A percentile compares a stretch with the other conserved stretches of the same genome.
Evolutionary conservation across 2,113 vertebrate species (phyloP).

Genomic region (Anoplopoma fimbria): DNA sequence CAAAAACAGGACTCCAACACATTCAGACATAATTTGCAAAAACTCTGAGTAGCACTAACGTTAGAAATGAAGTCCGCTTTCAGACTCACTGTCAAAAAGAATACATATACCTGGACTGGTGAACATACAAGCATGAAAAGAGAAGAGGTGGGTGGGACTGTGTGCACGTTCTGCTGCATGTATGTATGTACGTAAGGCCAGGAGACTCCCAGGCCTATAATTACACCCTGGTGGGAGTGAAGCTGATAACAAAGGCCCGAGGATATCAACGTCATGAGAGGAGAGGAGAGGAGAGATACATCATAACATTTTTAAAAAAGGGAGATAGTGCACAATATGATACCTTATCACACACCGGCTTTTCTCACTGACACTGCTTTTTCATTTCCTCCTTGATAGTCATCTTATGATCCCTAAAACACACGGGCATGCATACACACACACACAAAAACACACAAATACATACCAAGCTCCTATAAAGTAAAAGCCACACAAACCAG

Average conservation of each 20-base stretch:
- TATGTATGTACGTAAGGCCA: conserved; percentile 37
- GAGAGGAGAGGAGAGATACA: conserved; percentile 8
- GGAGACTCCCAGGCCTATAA: conserved; percentile 75
- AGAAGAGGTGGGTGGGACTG: conserved; percentile 40
- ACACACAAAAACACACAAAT: conserved; percentile 8
- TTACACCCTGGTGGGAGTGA: conserved; percentile 79
- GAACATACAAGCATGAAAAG: conserved; percentile 44
- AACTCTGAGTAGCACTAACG: conserved; percentile 6
- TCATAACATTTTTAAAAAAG: conserved; percentile 32
- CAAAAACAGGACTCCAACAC: neutral
- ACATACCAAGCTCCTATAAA: conserved; percentile 17
- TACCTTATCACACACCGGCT: conserved; percentile 53
- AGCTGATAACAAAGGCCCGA: conserved; percentile 78
- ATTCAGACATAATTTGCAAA: conserved; percentile 27
- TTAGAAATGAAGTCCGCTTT: neutral
- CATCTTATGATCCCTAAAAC: conserved; percentile 52
- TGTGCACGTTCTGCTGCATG: conserved; percentile 11
- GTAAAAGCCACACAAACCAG: conserved; percentile 9
- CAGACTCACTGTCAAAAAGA: neutral
- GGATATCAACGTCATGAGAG: conserved; percentile 61
- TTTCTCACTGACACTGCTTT: conserved; percentile 57
- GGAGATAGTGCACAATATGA: conserved; percentile 28
- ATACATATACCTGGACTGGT: conserved; percentile 32
- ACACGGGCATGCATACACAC: neutral
- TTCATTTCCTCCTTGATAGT: conserved; percentile 75